A percentile compares a stretch with the other conserved stretches of the same genome.
Evolutionary conservation across 1,140 invertebrate genomes (phyloP).

Genomic region (Aphis gossypii): DNA sequence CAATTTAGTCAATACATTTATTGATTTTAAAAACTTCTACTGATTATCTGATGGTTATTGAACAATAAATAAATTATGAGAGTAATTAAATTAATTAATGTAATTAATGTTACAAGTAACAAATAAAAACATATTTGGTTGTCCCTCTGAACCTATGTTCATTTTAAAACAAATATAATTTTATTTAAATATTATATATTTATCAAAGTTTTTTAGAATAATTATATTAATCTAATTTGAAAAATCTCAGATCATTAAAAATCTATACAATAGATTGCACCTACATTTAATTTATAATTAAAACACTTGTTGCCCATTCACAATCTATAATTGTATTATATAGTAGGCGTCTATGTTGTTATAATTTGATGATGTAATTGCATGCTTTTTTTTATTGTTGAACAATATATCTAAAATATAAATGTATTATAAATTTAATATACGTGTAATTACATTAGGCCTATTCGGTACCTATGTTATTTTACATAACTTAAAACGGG

Average conservation of each 20-base stretch:
- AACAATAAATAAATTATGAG: too few relatives aligned
- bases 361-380: neutral
- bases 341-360: neutral
- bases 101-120: too few relatives aligned
- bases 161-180: too few relatives aligned
- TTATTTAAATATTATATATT: neutral
- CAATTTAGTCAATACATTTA: too few relatives aligned
- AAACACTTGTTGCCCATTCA: neutral
- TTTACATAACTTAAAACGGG: neutral
- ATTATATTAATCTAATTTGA: neutral
- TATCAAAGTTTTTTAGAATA: neutral
- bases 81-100: too few relatives aligned
- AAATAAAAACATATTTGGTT: too few relatives aligned
- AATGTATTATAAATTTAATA: neutral
- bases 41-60: too few relatives aligned
- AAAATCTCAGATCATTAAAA: neutral
- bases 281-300: neutral
- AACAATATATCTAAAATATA: neutral
- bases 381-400: neutral
- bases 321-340: neutral
- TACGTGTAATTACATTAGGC: neutral
- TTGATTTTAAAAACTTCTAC: too few relatives aligned
- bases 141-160: too few relatives aligned
- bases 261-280: neutral
- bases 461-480: neutral